Evolutionary conservation across 2,797 vertebrate species (phyloP).

Genomic region (Karalla daura): DNA sequence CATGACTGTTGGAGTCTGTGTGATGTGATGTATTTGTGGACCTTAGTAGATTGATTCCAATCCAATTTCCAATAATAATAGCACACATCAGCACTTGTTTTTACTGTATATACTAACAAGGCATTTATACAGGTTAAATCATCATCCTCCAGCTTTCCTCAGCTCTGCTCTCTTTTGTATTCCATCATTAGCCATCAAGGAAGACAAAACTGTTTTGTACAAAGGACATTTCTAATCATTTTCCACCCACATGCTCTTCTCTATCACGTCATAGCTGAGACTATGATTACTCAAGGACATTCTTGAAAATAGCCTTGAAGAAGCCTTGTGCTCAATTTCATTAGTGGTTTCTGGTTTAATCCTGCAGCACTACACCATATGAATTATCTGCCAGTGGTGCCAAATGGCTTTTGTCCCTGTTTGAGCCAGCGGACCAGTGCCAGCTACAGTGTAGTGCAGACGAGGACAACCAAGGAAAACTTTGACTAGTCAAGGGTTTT

Average conservation of each 20-base stretch:
- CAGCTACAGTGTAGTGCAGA: conserved; percentile 22
- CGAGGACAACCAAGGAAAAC: conserved; percentile 41
- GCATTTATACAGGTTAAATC: no score
- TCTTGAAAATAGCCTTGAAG: conserved; percentile 60
- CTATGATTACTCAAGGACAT: conserved; percentile 65
- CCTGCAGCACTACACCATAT: conserved; percentile 55
- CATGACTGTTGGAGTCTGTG: background rate
- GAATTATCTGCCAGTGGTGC: conserved; percentile 62
- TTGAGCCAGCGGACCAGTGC: conserved; percentile 34
- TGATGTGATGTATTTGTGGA: conserved; percentile 7
- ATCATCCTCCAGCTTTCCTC: no score
- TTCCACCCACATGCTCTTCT: conserved; percentile 8
- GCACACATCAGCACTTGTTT: background rate
- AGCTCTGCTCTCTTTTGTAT: no score
- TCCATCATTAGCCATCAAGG: background rate
- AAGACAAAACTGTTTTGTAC: background rate
- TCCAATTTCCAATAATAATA: background rate
- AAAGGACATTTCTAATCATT: conserved; percentile 3
- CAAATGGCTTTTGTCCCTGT: conserved; percentile 70
- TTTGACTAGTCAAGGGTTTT: conserved; percentile 12
- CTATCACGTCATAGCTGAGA: conserved; percentile 48
- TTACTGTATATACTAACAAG: no score
- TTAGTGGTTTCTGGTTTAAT: conserved; percentile 67
- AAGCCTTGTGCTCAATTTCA: conserved; percentile 64
- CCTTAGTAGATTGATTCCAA: background rate